phyloP scores from a whole-genome alignment of 2,113 vertebrate species.

The Oceanodroma tethys region DNA sequence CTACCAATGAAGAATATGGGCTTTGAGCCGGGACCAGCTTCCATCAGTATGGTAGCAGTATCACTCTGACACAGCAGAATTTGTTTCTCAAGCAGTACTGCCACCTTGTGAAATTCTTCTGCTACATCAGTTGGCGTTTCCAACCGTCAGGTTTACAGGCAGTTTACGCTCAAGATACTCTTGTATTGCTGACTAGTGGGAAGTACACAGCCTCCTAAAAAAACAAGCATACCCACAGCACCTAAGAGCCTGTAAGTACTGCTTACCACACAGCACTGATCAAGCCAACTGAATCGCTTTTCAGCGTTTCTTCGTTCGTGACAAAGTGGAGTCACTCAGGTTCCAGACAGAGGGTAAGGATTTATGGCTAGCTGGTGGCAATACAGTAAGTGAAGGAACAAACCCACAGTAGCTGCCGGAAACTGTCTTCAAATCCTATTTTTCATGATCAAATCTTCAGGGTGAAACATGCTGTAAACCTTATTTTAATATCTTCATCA shows the following conservation, averaged over 20 bases:
- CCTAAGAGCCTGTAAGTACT: rapidly evolving
- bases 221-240: rapidly evolving
- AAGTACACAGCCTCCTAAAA: rapidly evolving
- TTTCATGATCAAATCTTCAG: background rate
- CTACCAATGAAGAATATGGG: rapidly evolving
- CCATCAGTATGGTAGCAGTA: rapidly evolving
- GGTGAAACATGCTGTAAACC: background rate
- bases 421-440: background rate
- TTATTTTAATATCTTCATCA: too few relatives aligned
- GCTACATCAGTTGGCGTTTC: rapidly evolving
- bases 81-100: background rate
- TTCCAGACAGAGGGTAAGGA: rapidly evolving
- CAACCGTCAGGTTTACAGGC: rapidly evolving
- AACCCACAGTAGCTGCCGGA: too few relatives aligned
- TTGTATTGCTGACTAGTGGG: rapidly evolving
- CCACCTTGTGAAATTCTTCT: background rate
- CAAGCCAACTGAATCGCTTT: background rate
- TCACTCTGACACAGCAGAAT: background rate
- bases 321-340: background rate
- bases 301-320: rapidly evolving
- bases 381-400: background rate
- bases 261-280: background rate
- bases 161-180: rapidly evolving
- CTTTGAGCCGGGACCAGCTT: rapidly evolving
- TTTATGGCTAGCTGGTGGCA: background rate